Conservation (phyloP, 2,797 vertebrate genomes). For the Antrozous pallidus region DNA sequence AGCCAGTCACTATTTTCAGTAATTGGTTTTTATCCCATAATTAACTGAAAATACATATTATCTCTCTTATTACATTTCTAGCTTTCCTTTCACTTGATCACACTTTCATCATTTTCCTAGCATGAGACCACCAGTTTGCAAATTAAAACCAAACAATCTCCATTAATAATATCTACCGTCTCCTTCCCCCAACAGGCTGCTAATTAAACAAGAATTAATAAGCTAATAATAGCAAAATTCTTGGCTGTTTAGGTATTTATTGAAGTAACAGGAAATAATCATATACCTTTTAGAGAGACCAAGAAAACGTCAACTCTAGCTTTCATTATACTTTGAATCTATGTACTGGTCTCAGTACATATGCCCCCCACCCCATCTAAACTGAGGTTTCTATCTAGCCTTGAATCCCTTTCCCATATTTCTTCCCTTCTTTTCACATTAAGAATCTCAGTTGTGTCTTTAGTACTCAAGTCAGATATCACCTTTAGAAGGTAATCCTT, state of each 20-base stretch:
- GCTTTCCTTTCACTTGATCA: not conserved
- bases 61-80: not conserved
- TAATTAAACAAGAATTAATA: conserved; percentile 43
- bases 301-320: not conserved
- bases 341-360: not conserved
- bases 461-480: not conserved
- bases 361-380: not conserved
- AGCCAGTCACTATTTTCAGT: not conserved
- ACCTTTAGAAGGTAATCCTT: not conserved
- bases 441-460: not conserved
- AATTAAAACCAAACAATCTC: conserved; percentile 32
- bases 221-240: conserved; percentile 1
- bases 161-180: conserved; percentile 5
- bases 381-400: not conserved
- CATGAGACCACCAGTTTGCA: not conserved
- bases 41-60: conserved; percentile 12
- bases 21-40: not conserved
- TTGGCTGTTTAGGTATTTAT: not conserved
- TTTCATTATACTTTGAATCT: not conserved
- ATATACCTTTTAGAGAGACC: not conserved
- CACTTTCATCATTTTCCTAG: not conserved
- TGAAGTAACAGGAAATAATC: not conserved
- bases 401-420: not conserved
- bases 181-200: not conserved
- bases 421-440: not conserved